Evolutionary conservation across 2,113 vertebrate genomes (phyloP).

Genomic region (Herpailurus yagouaroundi): DNA sequence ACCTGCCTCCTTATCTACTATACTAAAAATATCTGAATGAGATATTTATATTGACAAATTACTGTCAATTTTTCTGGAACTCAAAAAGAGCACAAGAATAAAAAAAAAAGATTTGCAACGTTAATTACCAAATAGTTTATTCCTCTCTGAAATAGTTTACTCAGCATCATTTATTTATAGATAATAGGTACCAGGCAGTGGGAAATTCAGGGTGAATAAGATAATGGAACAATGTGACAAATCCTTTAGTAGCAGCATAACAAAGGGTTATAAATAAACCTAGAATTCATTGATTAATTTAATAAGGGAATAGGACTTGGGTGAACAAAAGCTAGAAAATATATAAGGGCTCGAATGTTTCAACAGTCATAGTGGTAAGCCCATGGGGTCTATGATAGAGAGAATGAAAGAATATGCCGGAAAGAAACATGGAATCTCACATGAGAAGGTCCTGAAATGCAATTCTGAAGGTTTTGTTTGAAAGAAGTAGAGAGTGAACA

Average conservation of each 20-base stretch:
- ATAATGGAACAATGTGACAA: neutral
- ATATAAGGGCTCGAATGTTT: neutral
- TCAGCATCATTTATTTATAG: neutral
- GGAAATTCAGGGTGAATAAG: neutral
- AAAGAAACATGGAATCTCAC: neutral
- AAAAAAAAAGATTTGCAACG: neutral
- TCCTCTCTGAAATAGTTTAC: neutral
- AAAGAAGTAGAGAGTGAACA: neutral
- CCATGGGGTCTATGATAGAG: neutral
- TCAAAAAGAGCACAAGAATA: neutral
- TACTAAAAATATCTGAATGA: neutral
- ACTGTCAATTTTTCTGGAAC: neutral
- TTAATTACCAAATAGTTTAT: neutral
- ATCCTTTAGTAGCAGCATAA: neutral
- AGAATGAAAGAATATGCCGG: neutral
- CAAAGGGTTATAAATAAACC: neutral
- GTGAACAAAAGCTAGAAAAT: neutral
- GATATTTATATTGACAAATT: neutral
- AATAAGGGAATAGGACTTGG: neutral
- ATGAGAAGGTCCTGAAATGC: neutral
- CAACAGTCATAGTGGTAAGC: neutral
- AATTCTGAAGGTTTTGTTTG: neutral
- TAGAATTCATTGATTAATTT: neutral
- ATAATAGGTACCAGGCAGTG: neutral
- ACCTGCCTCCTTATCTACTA: neutral